These are phyloP conservation scores for Eutolmus rufibarbis DNA, from an alignment of 2,888 invertebrate genomes.

Conservation along the genomic window DNA sequence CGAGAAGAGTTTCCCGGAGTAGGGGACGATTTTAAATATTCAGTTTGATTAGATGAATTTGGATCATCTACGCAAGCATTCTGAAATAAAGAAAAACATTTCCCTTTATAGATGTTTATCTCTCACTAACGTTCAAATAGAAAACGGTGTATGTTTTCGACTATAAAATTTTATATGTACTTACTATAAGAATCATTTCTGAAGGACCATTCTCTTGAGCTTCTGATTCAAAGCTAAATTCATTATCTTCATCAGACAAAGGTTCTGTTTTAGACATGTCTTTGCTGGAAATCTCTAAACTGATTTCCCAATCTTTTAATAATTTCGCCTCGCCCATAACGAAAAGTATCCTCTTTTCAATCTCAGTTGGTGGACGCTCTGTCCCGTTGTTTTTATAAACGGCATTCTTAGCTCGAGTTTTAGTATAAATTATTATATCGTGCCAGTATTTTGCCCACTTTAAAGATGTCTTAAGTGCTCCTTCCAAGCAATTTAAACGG, in stretches of 20 bases:
- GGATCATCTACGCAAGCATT: background rate
- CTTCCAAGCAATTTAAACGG: slow-evolving; percentile 43
- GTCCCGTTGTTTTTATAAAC: slow-evolving; percentile 16
- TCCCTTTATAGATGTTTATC: background rate
- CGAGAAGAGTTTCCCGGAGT: background rate
- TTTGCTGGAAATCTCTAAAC: background rate
- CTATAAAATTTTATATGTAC: background rate
- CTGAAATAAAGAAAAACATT: background rate
- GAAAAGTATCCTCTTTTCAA: slow-evolving; percentile 36
- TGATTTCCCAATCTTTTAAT: slow-evolving; percentile 40
- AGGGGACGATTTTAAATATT: background rate
- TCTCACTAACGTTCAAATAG: background rate
- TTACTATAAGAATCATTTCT: background rate
- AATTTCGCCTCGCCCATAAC: slow-evolving; percentile 37
- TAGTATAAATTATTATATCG: slow-evolving; percentile 45
- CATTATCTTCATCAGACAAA: background rate
- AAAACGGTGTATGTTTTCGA: background rate
- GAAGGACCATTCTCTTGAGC: background rate
- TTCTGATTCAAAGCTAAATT: background rate
- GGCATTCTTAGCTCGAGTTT: slow-evolving; percentile 39
- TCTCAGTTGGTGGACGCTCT: slow-evolving; percentile 40
- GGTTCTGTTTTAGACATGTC: background rate
- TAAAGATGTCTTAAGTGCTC: slow-evolving; percentile 43
- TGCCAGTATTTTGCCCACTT: slow-evolving; percentile 47
- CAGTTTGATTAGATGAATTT: background rate